A percentile compares a stretch with the other conserved stretches of the same genome.
phyloP scores from a whole-genome alignment of 2,888 invertebrate species.

The Nymphalis urticae region DNA sequence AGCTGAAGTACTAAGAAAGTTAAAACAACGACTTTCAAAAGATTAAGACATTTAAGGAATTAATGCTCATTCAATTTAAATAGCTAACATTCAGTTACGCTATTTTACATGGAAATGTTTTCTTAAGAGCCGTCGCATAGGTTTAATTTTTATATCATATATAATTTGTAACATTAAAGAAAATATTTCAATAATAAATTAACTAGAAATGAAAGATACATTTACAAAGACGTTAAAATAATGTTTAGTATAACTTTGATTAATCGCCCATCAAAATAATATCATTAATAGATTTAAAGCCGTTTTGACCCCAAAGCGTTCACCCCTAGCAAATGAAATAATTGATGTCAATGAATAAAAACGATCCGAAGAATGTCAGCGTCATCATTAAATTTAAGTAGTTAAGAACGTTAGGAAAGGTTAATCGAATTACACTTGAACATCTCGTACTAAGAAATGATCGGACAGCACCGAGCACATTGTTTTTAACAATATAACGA shows the following conservation, averaged over 20 bases:
- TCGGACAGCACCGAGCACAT: background rate
- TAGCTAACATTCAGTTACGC: too few species aligned
- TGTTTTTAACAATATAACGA: background rate
- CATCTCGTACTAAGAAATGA: conserved; percentile 16
- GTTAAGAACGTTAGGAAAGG: conserved; percentile 66
- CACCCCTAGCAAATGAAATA: conserved; percentile 38
- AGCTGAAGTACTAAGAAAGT: too few species aligned
- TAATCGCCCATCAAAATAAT: background rate
- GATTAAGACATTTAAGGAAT: too few species aligned
- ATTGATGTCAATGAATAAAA: conserved; percentile 72
- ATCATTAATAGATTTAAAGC: conserved; percentile 8
- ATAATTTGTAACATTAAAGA: too few species aligned
- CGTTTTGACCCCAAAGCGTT: conserved; percentile 14
- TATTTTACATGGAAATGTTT: too few species aligned
- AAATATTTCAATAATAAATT: too few species aligned
- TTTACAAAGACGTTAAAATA: background rate
- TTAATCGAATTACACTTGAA: conserved; percentile 66
- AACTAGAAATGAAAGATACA: too few species aligned
- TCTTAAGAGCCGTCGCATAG: too few species aligned
- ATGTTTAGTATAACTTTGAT: background rate
- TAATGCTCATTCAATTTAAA: too few species aligned
- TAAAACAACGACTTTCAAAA: too few species aligned
- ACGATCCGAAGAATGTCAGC: conserved; percentile 62
- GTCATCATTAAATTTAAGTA: conserved; percentile 60
- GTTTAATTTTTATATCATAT: too few species aligned